Base-by-base conservation (phyloP, 2,797 vertebrate species). In the Lagodon rhomboides region DNA sequence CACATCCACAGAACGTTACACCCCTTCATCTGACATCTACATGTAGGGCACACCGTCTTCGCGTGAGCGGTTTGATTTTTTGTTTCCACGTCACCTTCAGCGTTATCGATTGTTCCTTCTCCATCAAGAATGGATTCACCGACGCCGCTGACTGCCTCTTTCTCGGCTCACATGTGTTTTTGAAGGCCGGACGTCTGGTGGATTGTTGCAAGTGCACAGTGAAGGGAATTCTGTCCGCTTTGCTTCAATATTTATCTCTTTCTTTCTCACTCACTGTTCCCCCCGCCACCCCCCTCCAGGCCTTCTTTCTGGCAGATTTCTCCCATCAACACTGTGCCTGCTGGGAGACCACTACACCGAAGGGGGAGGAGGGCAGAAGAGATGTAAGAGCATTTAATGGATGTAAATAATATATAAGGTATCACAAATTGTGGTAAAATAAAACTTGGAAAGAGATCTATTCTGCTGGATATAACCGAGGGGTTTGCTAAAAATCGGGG, bases 71-170 rank as follows among this genome's bases (percentile, higher is more conserved):
- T 66, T 65, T 55, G 58, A 84, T 85, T 85, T 84, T 71, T 77
- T 77, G 54, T 83, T 77, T 77, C 85, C 62, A 82, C 44, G 70
- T 75, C 69, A 51, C 68, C 72, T 84, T 83, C 76, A 79, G 87
- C 61, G 4, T 50, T 81, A 91, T 91, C 0, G 79, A 90, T 85
- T 66, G 54, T 49, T 69, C 69, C 66, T 38, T 43, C 82, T 79
- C 63, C 53, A 55, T 55, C 74, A 72, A 80, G 71, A 87, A 84
- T 66, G 59, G 56, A 77, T 59, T 76, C 72, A 75, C 49, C 72
- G 44, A 79, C 83, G 81, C 83, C 66, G 80, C 20, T 77, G 65
- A 79, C 53, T 34, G 72, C 77, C 77, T 79, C 79, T 83, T 77
- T 85, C 72, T 89, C 55, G 64, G 79, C 62, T 67, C 71, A 84